These are phyloP conservation scores for Aspiorhynchus laticeps DNA, from an alignment of 2,113 vertebrate genomes.

Conservation along the genomic window DNA sequence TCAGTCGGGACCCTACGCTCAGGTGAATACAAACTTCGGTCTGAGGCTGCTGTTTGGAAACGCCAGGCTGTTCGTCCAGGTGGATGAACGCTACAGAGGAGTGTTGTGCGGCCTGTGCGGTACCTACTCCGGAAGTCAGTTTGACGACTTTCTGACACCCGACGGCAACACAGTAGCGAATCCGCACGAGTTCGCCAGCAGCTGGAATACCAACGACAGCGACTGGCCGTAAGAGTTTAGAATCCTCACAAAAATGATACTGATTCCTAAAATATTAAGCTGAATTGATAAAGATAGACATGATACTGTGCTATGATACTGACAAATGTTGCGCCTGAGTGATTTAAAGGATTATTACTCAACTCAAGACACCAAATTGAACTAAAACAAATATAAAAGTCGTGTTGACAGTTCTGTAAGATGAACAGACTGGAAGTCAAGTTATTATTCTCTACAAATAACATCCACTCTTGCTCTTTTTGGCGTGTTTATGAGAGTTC, in stretches of 20 bases:
- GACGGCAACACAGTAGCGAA: constrained; percentile 63
- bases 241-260: not conserved
- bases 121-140: constrained; percentile 73
- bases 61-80: constrained; percentile 74
- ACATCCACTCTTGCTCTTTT: not conserved
- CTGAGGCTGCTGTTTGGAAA: constrained; percentile 71
- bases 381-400: not conserved
- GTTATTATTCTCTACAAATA: not conserved
- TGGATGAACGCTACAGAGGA: constrained; percentile 75
- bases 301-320: not conserved
- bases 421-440: not conserved
- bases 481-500: not conserved
- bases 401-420: not conserved
- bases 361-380: not conserved
- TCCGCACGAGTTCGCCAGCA: constrained; percentile 74
- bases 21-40: constrained; percentile 73
- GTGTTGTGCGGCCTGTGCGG: constrained; percentile 78
- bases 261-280: not conserved
- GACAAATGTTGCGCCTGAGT: not conserved
- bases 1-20: constrained; percentile 56
- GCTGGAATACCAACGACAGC: constrained; percentile 69
- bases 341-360: not conserved
- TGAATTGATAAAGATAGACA: not conserved
- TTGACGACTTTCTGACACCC: constrained; percentile 74
- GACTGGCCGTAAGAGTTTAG: constrained; percentile 67